These are phyloP conservation scores for Parasteatoda lunata DNA, from an alignment of 2,888 invertebrate species.

Conservation along the genomic window DNA sequence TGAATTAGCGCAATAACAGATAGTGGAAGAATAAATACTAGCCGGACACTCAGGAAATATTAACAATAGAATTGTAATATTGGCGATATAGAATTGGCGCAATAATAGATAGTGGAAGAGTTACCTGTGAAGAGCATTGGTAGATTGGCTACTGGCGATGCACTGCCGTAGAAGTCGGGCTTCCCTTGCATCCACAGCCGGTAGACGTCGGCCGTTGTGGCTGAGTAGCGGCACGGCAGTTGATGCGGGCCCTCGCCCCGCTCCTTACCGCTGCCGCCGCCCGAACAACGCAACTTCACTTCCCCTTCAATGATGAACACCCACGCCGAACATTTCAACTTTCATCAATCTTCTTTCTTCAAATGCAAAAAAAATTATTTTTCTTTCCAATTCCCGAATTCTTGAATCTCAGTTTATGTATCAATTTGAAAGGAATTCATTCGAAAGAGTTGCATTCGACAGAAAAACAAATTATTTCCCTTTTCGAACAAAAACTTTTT, in stretches of 20 bases:
- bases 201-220: constrained; percentile 66
- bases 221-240: constrained; percentile 68
- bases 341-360: no score
- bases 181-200: constrained; percentile 68
- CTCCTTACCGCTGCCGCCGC: constrained; percentile 43
- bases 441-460: no score
- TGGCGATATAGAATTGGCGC: background rate
- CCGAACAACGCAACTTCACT: constrained; percentile 32
- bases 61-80: background rate
- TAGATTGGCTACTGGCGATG: constrained; percentile 88
- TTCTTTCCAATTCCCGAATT: no score
- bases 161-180: constrained; percentile 64
- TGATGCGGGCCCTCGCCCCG: constrained; percentile 63
- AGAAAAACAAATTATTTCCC: no score
- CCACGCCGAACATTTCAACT: background rate
- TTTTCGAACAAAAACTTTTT: no score
- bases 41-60: no score
- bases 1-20: no score
- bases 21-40: no score
- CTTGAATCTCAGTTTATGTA: no score
- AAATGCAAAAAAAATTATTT: no score
- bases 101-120: background rate
- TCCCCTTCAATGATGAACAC: constrained; percentile 52
- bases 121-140: constrained; percentile 95
- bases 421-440: no score